phyloP scores from a whole-genome alignment of 2,888 invertebrate genomes.

The Cepaea hortensis region DNA sequence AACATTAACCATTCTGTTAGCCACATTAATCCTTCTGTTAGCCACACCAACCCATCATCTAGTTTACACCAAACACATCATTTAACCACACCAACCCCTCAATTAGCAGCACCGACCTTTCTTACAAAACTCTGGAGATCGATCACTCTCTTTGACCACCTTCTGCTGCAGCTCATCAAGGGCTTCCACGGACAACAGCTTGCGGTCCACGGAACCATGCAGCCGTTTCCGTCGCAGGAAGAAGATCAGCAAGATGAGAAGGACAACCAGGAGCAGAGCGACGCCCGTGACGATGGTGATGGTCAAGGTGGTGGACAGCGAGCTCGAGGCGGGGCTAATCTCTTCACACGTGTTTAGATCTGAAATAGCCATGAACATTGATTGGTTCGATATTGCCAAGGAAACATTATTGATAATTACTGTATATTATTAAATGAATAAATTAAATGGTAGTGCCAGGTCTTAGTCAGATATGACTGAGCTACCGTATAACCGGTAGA shows the following conservation, averaged over 20 bases:
- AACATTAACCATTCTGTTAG: too few species aligned
- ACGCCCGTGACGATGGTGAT: slow-evolving; percentile 56
- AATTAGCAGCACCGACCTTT: slow-evolving; percentile 57
- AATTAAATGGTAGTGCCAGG: too few species aligned
- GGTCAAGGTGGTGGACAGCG: slow-evolving; percentile 38
- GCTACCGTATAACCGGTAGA: too few species aligned
- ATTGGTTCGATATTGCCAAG: too few species aligned
- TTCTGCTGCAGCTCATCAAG: slow-evolving; percentile 59
- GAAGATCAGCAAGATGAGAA: slow-evolving; percentile 57
- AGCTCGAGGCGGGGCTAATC: slow-evolving; percentile 10
- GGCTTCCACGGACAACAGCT: slow-evolving; percentile 58
- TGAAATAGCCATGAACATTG: slow-evolving; percentile 4
- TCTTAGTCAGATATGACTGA: too few species aligned
- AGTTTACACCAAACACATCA: too few species aligned
- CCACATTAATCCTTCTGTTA: too few species aligned
- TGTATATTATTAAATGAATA: too few species aligned
- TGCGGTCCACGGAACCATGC: slow-evolving; percentile 46
- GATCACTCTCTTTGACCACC: slow-evolving; percentile 61
- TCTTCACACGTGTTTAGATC: slow-evolving; percentile 50
- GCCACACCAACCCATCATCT: too few species aligned
- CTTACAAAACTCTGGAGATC: slow-evolving; percentile 64
- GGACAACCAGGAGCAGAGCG: slow-evolving; percentile 55
- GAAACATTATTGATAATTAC: too few species aligned
- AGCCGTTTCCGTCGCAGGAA: slow-evolving; percentile 47
- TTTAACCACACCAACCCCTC: too few species aligned